phyloP scores from a whole-genome alignment of 2,797 vertebrate species.

The Parauchenoglanis punctatus region DNA sequence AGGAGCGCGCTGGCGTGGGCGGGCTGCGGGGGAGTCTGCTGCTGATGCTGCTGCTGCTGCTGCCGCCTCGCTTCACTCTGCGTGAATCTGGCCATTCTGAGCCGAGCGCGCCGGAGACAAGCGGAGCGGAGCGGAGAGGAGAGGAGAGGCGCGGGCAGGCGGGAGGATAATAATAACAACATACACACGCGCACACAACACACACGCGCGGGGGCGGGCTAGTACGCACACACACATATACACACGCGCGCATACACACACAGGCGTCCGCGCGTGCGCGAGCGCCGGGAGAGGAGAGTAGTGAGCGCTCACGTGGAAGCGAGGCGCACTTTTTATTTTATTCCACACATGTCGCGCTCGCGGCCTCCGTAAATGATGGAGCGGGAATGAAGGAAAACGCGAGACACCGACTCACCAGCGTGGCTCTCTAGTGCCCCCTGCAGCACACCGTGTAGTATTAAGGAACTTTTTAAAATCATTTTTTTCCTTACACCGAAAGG shows the following conservation, averaged over 20 bases:
- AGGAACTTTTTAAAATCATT: background rate
- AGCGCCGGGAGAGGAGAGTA: constrained; percentile 18
- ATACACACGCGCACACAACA: constrained; percentile 52
- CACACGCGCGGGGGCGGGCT: constrained; percentile 30
- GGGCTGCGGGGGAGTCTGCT: constrained; percentile 55
- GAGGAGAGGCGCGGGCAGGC: constrained; percentile 56
- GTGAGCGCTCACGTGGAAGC: constrained; percentile 55
- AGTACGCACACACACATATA: constrained; percentile 21
- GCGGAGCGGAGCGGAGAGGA: constrained; percentile 42
- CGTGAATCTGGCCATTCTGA: constrained; percentile 81
- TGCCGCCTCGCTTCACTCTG: constrained; percentile 75
- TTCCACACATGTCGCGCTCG: constrained; percentile 53
- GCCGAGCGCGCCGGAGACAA: constrained; percentile 56
- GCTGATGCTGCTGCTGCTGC: constrained; percentile 58
- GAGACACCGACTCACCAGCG: constrained; percentile 9
- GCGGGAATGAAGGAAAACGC: constrained; percentile 40
- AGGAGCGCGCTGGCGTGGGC: constrained; percentile 71
- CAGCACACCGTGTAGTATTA: background rate
- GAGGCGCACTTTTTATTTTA: constrained; percentile 51
- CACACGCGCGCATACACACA: constrained; percentile 11
- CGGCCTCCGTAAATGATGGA: constrained; percentile 34
- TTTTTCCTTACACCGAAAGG: background rate
- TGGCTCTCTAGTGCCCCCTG: constrained; percentile 40
- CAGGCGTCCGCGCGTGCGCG: constrained; percentile 33
- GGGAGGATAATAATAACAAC: constrained; percentile 68